A percentile compares a stretch with the other conserved stretches of the same genome.
phyloP scores from a whole-genome alignment of 2,888 invertebrate species.

The Dryomyza anilis region DNA sequence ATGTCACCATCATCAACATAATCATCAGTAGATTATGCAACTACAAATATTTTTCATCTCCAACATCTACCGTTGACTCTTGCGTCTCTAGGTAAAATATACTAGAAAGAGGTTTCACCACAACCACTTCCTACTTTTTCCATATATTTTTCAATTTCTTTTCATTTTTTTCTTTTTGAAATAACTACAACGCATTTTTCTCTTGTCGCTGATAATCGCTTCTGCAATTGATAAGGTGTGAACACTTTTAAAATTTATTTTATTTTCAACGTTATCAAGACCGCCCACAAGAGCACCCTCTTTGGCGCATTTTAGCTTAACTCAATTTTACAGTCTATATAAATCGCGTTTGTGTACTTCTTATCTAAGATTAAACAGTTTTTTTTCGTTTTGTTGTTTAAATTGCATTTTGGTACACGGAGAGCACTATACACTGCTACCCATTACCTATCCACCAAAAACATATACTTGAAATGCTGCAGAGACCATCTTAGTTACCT shows the following conservation, averaged over 20 bases:
- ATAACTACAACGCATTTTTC: background rate
- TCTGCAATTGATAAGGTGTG: constrained; percentile 17
- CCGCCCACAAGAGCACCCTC: background rate
- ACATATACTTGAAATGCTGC: too few species aligned
- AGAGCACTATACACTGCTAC: too few species aligned
- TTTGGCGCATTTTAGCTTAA: background rate
- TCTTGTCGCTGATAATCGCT: constrained; percentile 13
- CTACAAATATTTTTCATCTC: background rate
- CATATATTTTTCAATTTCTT: too few species aligned
- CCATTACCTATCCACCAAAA: background rate
- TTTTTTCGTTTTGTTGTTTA: constrained; percentile 17
- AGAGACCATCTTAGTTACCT: too few species aligned
- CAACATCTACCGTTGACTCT: background rate
- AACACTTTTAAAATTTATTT: constrained; percentile 17
- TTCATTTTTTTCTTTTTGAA: too few species aligned
- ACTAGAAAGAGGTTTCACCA: background rate
- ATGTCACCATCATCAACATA: background rate
- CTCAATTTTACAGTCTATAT: constrained; percentile 16
- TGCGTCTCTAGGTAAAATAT: background rate
- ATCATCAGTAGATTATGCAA: background rate
- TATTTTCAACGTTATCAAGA: background rate
- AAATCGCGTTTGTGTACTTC: constrained; percentile 8
- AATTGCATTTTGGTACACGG: constrained; percentile 5
- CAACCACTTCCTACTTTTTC: background rate
- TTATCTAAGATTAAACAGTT: constrained; percentile 14